These are phyloP conservation scores for Trichopria drosophilae DNA, from an alignment of 2,888 invertebrate species.

Conservation along the genomic window DNA sequence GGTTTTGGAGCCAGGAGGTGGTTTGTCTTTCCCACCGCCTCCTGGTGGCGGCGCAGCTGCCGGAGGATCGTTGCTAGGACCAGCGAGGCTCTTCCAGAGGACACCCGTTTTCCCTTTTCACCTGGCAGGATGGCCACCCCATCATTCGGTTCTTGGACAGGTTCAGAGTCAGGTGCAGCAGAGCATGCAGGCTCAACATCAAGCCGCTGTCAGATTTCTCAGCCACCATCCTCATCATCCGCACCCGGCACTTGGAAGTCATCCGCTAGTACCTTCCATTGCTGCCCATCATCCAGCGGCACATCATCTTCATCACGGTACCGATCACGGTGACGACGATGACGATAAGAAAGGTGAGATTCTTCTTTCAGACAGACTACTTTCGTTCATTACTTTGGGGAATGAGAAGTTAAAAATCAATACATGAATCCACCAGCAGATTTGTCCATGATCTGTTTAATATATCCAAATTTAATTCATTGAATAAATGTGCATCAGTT, in stretches of 20 bases:
- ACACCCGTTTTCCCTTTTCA: conserved; percentile 56
- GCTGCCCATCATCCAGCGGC: conserved; percentile 49
- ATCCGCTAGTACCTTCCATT: conserved; percentile 51
- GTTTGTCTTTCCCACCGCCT: conserved; percentile 57
- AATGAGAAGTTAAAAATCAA: too few species aligned
- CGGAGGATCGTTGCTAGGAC: conserved; percentile 40
- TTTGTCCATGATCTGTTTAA: too few species aligned
- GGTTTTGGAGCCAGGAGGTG: conserved; percentile 58
- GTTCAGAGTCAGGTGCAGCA: conserved; percentile 55
- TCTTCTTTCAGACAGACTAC: neutral
- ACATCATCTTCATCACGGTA: conserved; percentile 51
- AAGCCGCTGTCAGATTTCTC: conserved; percentile 51
- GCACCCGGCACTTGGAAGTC: conserved; percentile 52
- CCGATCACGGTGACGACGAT: conserved; percentile 53
- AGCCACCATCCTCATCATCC: conserved; percentile 55
- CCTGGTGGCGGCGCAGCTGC: conserved; percentile 52
- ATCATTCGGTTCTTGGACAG: conserved; percentile 55
- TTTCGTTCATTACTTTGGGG: too few species aligned
- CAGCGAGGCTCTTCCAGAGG: conserved; percentile 53
- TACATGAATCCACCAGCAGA: too few species aligned
- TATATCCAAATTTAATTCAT: too few species aligned
- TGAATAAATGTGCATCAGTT: too few species aligned
- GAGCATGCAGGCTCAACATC: conserved; percentile 53
- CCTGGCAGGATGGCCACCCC: conserved; percentile 55
- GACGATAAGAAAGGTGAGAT: conserved; percentile 56